Conservation (phyloP, 2,888 invertebrate genomes). For the Eristalis arbustorum region DNA sequence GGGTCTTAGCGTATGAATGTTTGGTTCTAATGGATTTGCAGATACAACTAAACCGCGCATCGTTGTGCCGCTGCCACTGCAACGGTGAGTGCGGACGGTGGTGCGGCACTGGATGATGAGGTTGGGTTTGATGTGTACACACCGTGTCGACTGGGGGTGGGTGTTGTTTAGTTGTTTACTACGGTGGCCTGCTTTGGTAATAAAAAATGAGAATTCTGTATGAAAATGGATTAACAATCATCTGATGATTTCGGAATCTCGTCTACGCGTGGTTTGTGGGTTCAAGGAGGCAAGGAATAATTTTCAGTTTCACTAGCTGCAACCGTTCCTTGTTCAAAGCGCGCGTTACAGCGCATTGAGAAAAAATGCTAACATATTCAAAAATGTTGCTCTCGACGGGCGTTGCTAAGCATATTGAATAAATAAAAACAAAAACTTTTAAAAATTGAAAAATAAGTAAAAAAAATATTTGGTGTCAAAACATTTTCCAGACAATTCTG, state of each 20-base stretch:
- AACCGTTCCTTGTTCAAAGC: too few relatives aligned
- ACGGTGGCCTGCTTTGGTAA: not conserved
- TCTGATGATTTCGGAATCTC: not conserved
- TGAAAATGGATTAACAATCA: slow-evolving; percentile 21
- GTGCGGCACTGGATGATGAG: not conserved
- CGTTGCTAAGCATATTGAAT: too few relatives aligned
- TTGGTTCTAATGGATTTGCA: slow-evolving; percentile 52
- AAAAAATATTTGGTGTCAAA: too few relatives aligned
- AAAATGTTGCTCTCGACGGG: too few relatives aligned
- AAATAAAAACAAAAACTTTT: too few relatives aligned
- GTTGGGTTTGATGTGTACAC: not conserved
- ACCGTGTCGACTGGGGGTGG: not conserved
- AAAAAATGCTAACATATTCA: too few relatives aligned
- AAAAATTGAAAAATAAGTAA: too few relatives aligned
- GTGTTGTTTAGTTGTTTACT: slow-evolving; percentile 9
- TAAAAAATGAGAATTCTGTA: slow-evolving; percentile 3
- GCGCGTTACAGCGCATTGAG: too few relatives aligned
- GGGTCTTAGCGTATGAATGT: not conserved
- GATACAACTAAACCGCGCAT: slow-evolving; percentile 54
- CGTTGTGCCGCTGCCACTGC: slow-evolving; percentile 22
- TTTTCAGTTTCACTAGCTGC: too few relatives aligned
- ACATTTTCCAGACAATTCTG: too few relatives aligned
- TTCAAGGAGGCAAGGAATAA: not conserved
- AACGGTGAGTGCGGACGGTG: not conserved
- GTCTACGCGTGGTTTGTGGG: not conserved